Percentiles rank a stretch among this genome's conserved stretches.
Conservation (phyloP, 2,797 vertebrate species). For the Darevskia mixta region DNA sequence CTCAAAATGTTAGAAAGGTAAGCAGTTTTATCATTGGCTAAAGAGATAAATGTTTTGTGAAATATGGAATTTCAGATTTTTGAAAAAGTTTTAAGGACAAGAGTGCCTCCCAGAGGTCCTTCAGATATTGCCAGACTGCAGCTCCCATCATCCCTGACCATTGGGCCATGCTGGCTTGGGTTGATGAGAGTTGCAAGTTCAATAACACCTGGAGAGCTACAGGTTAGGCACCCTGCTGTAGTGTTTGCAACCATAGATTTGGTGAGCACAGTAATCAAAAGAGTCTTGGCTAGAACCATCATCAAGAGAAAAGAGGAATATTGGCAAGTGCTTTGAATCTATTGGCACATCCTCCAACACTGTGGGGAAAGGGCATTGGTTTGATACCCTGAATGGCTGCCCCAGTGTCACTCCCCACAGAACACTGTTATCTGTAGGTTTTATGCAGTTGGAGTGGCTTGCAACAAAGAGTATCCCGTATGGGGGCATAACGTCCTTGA, state of each 20-base stretch:
- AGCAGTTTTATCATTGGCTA: slow-evolving; percentile 39
- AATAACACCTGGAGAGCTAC: too few species aligned
- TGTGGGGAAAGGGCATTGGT: background rate
- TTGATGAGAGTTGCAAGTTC: too few species aligned
- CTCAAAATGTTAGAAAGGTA: background rate
- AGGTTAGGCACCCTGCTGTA: too few species aligned
- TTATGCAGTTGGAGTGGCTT: background rate
- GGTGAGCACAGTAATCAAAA: background rate
- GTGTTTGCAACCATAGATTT: background rate
- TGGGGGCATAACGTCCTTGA: background rate
- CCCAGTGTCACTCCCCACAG: background rate
- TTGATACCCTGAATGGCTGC: background rate
- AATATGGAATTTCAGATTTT: background rate
- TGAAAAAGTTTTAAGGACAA: background rate
- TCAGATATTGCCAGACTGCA: too few species aligned
- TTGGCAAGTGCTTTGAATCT: background rate
- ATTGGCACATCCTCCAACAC: background rate
- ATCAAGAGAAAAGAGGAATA: slow-evolving; percentile 29
- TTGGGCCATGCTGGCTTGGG: too few species aligned
- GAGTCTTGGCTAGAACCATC: background rate
- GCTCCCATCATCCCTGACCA: too few species aligned
- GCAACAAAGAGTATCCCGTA: background rate
- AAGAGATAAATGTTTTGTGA: background rate
- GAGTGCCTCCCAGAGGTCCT: too few species aligned
- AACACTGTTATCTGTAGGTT: background rate